Evolutionary conservation across 2,113 vertebrate species (phyloP).

Genomic region (Archocentrus centrarchus): DNA sequence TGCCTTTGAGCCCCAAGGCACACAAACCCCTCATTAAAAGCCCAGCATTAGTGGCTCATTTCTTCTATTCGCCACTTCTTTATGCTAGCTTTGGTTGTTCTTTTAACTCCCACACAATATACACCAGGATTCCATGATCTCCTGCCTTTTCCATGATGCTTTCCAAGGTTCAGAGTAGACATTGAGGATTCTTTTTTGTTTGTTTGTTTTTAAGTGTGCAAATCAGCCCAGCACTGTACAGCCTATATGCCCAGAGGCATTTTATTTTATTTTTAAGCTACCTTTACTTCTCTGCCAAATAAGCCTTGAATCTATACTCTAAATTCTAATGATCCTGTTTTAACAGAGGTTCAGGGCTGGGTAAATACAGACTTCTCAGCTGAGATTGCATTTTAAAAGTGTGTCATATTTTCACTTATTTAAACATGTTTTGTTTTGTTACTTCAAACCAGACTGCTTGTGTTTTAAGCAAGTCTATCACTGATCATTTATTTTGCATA

Average conservation of each 20-base stretch:
- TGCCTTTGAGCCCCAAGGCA: slow-evolving; percentile 41
- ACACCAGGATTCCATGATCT: not conserved
- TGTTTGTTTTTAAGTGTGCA: not conserved
- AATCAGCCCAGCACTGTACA: not conserved
- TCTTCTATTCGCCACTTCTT: not conserved
- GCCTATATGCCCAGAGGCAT: not conserved
- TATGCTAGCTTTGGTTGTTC: not conserved
- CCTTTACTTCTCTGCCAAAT: not conserved
- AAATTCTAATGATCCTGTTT: not conserved
- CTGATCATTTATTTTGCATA: too few relatives aligned
- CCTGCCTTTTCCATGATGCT: not conserved
- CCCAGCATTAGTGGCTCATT: slow-evolving; percentile 16
- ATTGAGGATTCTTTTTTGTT: not conserved
- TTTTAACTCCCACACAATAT: not conserved
- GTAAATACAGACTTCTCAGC: not conserved
- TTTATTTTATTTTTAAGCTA: not conserved
- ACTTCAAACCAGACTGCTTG: not conserved
- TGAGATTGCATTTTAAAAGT: too few relatives aligned
- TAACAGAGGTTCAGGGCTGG: not conserved
- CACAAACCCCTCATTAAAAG: slow-evolving; percentile 53
- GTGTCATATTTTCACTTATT: not conserved
- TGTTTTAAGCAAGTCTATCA: too few relatives aligned
- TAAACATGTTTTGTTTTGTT: not conserved
- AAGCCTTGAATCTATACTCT: not conserved
- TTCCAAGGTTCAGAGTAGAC: not conserved